Evolutionary conservation across 2,888 invertebrate species (phyloP).

Genomic region (Aporophyla lueneburgensis): DNA sequence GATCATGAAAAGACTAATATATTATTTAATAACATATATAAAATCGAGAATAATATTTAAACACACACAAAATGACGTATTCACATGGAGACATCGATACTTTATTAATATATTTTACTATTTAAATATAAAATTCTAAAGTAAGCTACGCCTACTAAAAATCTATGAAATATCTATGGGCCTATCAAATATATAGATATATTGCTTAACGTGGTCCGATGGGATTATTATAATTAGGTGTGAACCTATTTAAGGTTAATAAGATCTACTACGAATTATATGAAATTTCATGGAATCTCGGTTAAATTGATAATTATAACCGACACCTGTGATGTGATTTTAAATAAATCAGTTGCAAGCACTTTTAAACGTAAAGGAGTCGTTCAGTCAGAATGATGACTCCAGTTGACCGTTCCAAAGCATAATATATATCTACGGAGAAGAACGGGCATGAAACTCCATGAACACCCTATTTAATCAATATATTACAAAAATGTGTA

Average conservation of each 20-base stretch:
- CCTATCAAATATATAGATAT: constrained; percentile 86
- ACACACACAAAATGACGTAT: constrained; percentile 65
- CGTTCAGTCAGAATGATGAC: background rate
- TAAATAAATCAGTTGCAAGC: no score
- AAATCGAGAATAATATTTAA: constrained; percentile 62
- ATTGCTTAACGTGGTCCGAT: constrained; percentile 90
- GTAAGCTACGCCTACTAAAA: constrained; percentile 86
- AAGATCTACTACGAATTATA: constrained; percentile 39
- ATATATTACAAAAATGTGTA: background rate
- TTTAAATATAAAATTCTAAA: constrained; percentile 84
- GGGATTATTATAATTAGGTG: constrained; percentile 84
- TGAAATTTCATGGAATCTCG: constrained; percentile 71
- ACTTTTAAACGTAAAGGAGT: background rate
- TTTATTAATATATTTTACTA: constrained; percentile 66
- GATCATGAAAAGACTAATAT: constrained; percentile 38
- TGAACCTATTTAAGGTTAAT: constrained; percentile 75
- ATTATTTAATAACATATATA: constrained; percentile 63
- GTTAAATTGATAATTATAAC: no score
- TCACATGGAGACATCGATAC: constrained; percentile 64
- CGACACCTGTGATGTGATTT: no score
- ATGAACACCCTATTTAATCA: background rate
- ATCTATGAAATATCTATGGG: constrained; percentile 83
- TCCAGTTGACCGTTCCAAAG: background rate
- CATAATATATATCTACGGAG: background rate
- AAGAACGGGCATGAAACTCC: background rate